These are phyloP conservation scores for Zaprionus inermis DNA, from an alignment of 1,140 invertebrate genomes.

Conservation along the genomic window DNA sequence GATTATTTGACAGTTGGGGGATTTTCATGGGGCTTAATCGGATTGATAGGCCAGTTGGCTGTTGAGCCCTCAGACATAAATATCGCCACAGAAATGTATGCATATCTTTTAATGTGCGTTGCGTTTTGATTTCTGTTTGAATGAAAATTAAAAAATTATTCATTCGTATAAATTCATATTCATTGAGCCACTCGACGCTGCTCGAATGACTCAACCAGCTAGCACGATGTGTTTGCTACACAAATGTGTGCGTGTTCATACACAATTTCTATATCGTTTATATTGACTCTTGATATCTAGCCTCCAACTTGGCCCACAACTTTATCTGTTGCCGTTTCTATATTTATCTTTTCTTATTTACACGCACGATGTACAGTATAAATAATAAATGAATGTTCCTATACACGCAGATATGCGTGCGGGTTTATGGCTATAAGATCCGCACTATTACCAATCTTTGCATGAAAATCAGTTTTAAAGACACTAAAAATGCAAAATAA, in stretches of 20 bases:
- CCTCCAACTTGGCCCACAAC: conserved; percentile 16
- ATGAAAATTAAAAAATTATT: conserved; percentile 13
- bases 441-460: not conserved
- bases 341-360: conserved; percentile 43
- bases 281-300: conserved; percentile 37
- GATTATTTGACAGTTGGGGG: conserved; percentile 47
- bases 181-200: not conserved
- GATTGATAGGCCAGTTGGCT: conserved; percentile 23
- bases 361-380: conserved; percentile 31
- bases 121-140: not conserved
- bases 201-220: conserved; percentile 16
- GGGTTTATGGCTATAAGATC: not conserved
- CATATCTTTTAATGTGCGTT: conserved; percentile 15
- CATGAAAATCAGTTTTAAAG: not conserved
- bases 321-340: conserved; percentile 36
- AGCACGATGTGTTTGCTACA: not conserved
- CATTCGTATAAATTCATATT: not conserved
- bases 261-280: not conserved
- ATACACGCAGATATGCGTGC: conserved; percentile 11
- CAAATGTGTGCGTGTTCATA: not conserved
- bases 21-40: conserved; percentile 41
- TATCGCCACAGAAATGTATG: not conserved
- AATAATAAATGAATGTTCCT: conserved; percentile 36
- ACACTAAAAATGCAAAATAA: not conserved
- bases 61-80: conserved; percentile 27